Base-by-base conservation (phyloP, 1,140 invertebrate species). In the Lycorma delicatula region DNA sequence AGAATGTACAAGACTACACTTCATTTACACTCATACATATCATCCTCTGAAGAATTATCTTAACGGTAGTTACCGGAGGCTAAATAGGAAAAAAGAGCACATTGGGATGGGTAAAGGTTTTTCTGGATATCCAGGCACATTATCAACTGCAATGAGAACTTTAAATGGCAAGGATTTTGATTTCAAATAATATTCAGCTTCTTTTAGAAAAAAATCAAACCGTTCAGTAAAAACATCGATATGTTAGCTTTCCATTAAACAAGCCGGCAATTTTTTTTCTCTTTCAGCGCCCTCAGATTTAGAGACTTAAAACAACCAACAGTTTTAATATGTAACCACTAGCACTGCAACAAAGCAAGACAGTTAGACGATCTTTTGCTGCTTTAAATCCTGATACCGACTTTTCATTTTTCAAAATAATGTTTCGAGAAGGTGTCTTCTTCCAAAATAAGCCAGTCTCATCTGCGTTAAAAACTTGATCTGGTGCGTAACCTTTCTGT, bases 91-190 rank as follows among this genome's bases (percentile, higher is more conserved):
- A n/a, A n/a, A n/a, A n/a, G n/a, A n/a, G n/a, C 4, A 76, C 65
- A 62, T 71, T 68, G 57, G 60, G 63, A 54, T 69, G 62, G 11
- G 61, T 29, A 38, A 38, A n/a, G n/a, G 3, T 59, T 71, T 56
- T 52, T 57, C 53, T 56, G 62, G 60, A 64, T 77, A 73, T 36
- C 68, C 63, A 34, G 70, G 60, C 47, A 67, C 70, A 61, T 74
- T 77, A 60, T 77, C 75, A 6, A 77, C 56, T 51, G 77, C 56
- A 26, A 78, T 61, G 13, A 75, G 53, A 55, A 72, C 67, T 68
- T 75, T 73, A 64, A 71, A 75, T 18, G 65, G 64, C 41, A 74
- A 63, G 56, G 70, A 60, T 57, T 73, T 70, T 52, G 36, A 38
- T 38, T 55, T 44, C 25, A 66, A 67, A 63, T 70, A 73, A 41